Percentiles rank a stretch among this genome's conserved stretches.
These are phyloP conservation scores for Stercorarius parasiticus DNA, from an alignment of 2,113 vertebrate species.

Conservation along the genomic window DNA sequence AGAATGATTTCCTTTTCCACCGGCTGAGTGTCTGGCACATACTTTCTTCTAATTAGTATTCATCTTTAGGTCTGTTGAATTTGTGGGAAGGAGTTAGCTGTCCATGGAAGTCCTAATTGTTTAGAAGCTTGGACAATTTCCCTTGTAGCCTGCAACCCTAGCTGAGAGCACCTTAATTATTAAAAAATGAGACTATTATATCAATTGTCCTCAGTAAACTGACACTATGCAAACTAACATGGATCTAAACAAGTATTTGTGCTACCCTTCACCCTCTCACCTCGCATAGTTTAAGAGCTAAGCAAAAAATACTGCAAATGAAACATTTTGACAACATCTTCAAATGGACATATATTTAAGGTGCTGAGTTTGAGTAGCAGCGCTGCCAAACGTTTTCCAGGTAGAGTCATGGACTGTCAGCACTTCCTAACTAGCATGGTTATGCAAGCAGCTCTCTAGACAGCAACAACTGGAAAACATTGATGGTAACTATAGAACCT, in stretches of 20 bases:
- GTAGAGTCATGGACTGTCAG: background rate
- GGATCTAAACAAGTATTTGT: background rate
- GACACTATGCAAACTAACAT: background rate
- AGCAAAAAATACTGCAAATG: background rate
- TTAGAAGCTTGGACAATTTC: background rate
- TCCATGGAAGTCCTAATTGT: background rate
- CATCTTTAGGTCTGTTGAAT: constrained; percentile 2
- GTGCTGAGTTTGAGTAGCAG: background rate
- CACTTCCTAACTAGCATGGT: background rate
- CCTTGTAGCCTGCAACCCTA: background rate
- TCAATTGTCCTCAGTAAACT: background rate
- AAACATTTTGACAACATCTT: background rate
- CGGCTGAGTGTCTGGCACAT: constrained; percentile 21
- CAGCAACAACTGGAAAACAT: background rate
- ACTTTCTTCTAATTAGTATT: constrained; percentile 30
- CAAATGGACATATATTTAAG: background rate
- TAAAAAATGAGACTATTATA: background rate
- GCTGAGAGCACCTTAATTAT: background rate
- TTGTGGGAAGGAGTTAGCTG: background rate
- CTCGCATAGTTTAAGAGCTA: background rate
- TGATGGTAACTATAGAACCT: background rate
- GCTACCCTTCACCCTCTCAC: background rate
- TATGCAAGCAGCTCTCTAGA: background rate
- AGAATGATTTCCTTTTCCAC: constrained; percentile 6
- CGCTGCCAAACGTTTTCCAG: background rate